phyloP scores from a whole-genome alignment of 2,888 invertebrate species.

The Andrena bicolor region DNA sequence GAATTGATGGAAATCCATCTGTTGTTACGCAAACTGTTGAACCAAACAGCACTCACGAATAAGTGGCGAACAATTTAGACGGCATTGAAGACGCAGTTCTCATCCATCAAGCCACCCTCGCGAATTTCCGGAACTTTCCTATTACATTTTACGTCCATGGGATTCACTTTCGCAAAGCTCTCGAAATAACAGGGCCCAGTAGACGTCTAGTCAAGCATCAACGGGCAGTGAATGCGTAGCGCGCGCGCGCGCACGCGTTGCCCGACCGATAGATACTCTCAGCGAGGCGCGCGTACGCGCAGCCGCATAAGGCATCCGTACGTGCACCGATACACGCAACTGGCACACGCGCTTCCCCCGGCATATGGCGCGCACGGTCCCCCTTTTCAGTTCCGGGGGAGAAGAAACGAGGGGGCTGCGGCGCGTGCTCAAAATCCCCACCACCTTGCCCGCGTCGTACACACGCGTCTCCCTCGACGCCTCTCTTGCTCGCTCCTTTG shows the following conservation, averaged over 20 bases:
- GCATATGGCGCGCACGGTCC: constrained; percentile 76
- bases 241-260: constrained; percentile 35
- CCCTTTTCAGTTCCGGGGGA: constrained; percentile 76
- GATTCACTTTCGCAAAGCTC: constrained; percentile 17
- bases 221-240: constrained; percentile 18
- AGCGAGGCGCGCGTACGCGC: constrained; percentile 19
- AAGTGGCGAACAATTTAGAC: too few relatives aligned
- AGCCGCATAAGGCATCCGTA: constrained; percentile 29
- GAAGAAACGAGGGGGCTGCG: constrained; percentile 77
- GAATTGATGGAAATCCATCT: too few relatives aligned
- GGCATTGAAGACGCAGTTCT: too few relatives aligned
- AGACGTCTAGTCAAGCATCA: constrained; percentile 38
- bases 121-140: constrained; percentile 30
- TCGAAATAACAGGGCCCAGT: constrained; percentile 33
- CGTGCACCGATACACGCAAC: constrained; percentile 59
- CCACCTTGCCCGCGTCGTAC: constrained; percentile 61
- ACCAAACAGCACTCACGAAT: too few relatives aligned
- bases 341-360: constrained; percentile 75
- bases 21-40: too few relatives aligned
- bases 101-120: constrained; percentile 5
- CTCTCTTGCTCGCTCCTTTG: constrained; percentile 40
- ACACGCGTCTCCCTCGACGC: constrained; percentile 60
- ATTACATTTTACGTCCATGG: neutral
- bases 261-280: constrained; percentile 33
- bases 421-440: constrained; percentile 84